These are phyloP conservation scores for Arrhamphus sclerolepis DNA, from an alignment of 2,797 vertebrate species.

Conservation along the genomic window DNA sequence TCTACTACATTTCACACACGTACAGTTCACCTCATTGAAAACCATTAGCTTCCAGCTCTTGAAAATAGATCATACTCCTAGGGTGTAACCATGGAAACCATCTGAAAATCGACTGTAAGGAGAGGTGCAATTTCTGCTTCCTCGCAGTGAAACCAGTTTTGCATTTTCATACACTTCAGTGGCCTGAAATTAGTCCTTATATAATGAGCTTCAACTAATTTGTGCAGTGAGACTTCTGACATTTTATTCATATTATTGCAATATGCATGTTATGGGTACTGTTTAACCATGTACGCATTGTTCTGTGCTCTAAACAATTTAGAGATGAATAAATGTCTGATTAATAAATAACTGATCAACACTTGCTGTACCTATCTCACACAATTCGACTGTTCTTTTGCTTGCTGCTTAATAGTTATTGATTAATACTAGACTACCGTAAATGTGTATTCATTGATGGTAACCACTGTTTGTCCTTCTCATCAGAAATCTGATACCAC, in stretches of 20 bases:
- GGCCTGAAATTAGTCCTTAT: slow-evolving; percentile 3
- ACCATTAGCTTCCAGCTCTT: slow-evolving; percentile 65
- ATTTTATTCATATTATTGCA: slow-evolving; percentile 3
- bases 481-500: slow-evolving; percentile 44
- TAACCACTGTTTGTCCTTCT: slow-evolving; percentile 54
- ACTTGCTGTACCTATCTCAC: neutral
- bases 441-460: slow-evolving; percentile 39
- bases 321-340: too few relatives aligned
- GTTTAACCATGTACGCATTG: too few relatives aligned
- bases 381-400: slow-evolving; percentile 15
- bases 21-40: slow-evolving; percentile 61
- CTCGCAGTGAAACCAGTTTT: slow-evolving; percentile 31
- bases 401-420: slow-evolving; percentile 54
- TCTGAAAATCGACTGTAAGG: slow-evolving; percentile 60
- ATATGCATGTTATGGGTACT: too few relatives aligned
- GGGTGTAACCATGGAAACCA: slow-evolving; percentile 78
- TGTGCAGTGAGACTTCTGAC: neutral
- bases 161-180: slow-evolving; percentile 17
- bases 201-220: slow-evolving; percentile 8
- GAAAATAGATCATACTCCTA: slow-evolving; percentile 73
- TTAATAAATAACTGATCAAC: neutral
- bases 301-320: too few relatives aligned
- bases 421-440: slow-evolving; percentile 37
- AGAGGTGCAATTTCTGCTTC: slow-evolving; percentile 45
- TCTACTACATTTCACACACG: slow-evolving; percentile 60